Evolutionary conservation across 1,140 invertebrate genomes (phyloP).

Genomic region (Periplaneta americana): DNA sequence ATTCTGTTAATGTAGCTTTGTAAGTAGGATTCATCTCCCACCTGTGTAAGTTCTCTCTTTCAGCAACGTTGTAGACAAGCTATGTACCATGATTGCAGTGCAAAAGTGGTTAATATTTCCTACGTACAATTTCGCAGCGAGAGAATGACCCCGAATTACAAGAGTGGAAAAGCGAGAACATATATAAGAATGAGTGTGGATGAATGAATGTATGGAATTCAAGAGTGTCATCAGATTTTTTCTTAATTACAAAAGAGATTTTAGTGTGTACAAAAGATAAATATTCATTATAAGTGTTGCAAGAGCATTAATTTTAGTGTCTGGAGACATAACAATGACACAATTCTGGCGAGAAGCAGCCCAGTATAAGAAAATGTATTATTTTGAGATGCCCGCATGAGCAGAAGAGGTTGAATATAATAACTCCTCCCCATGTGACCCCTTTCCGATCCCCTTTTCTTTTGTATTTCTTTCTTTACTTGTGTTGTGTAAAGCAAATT

Average conservation of each 20-base stretch:
- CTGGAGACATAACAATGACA: neutral
- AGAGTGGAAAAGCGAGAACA: neutral
- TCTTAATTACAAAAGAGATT: neutral
- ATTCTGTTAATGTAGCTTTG: neutral
- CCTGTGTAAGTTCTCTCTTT: neutral
- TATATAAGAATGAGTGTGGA: neutral
- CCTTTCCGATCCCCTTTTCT: neutral
- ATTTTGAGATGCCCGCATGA: neutral
- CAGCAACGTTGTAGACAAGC: neutral
- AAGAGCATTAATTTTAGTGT: neutral
- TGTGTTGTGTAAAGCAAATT: slow-evolving; percentile 15
- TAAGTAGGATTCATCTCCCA: neutral
- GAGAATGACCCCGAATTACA: neutral
- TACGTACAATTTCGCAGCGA: neutral
- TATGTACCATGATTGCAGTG: neutral
- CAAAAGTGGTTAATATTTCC: neutral
- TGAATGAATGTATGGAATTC: neutral
- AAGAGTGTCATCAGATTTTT: neutral
- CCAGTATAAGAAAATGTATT: neutral
- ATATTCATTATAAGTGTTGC: neutral
- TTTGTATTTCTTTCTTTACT: slow-evolving; percentile 12
- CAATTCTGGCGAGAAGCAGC: neutral
- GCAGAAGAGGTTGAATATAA: neutral
- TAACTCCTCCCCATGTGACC: neutral
- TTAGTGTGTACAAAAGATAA: neutral